Evolutionary conservation across 2,113 vertebrate genomes (phyloP).

Genomic region (Grammomys dolichurus): DNA sequence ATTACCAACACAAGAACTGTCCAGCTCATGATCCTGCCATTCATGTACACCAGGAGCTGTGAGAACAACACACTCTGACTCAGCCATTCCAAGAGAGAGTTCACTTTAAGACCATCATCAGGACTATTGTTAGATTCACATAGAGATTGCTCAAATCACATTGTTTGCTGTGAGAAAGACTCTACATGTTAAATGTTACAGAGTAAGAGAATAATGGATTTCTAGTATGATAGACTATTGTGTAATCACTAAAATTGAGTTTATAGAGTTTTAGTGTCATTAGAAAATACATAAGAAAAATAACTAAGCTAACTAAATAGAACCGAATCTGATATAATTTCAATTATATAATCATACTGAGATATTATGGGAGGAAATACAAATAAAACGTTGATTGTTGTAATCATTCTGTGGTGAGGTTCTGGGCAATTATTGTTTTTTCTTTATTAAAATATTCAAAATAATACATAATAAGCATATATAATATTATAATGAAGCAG

Average conservation of each 20-base stretch:
- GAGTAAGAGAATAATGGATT: not conserved
- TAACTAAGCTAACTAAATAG: slow-evolving; percentile 7
- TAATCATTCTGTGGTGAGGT: slow-evolving; percentile 27
- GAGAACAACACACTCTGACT: not conserved
- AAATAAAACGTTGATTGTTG: slow-evolving; percentile 50
- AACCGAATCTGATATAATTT: not conserved
- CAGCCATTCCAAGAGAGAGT: not conserved
- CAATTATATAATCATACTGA: slow-evolving; percentile 26
- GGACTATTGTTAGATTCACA: not conserved
- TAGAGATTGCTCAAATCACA: not conserved
- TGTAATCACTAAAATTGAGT: slow-evolving; percentile 24
- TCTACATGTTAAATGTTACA: not conserved
- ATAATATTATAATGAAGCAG: slow-evolving; percentile 32
- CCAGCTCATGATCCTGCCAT: not conserved
- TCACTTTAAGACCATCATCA: slow-evolving; percentile 30
- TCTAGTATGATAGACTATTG: not conserved
- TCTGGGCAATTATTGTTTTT: slow-evolving; percentile 15
- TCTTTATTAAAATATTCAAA: slow-evolving; percentile 37
- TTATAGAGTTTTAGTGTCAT: slow-evolving; percentile 5
- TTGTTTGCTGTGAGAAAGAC: slow-evolving; percentile 28
- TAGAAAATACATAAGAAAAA: slow-evolving; percentile 49
- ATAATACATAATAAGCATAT: not conserved
- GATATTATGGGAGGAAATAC: slow-evolving; percentile 43
- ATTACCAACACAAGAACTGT: not conserved
- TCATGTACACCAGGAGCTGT: not conserved